Base-by-base conservation (phyloP, 2,888 invertebrate species). In the Strigamia maritima region DNA sequence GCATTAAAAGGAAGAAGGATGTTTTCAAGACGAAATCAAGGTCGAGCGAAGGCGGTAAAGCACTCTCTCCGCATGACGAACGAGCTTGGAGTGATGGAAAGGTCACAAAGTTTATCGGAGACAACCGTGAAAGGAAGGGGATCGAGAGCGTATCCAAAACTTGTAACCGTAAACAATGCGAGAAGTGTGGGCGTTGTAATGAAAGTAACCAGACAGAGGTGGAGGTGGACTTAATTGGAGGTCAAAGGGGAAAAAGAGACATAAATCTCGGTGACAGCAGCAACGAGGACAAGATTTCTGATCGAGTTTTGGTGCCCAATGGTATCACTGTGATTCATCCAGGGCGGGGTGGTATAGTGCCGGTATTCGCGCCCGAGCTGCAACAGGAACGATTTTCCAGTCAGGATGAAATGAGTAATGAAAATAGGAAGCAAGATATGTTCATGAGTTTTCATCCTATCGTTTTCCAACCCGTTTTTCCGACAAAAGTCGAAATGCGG, bases 41-140 rank as follows among this genome's bases (percentile, higher is more conserved):
- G 54, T 54, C 54, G 19, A 54, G 54, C 19, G 54, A 19, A 54
- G 54, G 54, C 54, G 54, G 54, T 19, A 54, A 54, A 54, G 54
- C 54, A 54, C 54, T 54, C 54, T 54, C 54, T 54, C 54, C 54
- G 54, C 54, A 54, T 54, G 54, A 54, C 22, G 54, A 54, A 19
- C 54, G 22, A 8, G 54, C 54, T 19, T 16, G 44, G 44, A 19
- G 54, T 54, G 54, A 54, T 54, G 54, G 54, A 16, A 19, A 54
- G 54, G 54, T 54, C 54, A 54, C 19, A 19, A 8, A 54, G 54
- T 54, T 54, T 19, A 54, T 19, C 19, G 54, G 19, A 19, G 54
- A 54, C 19, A 54, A 54, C 54, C 54, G 19, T 54, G 54, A 54
- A 54, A 54, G 54, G 54, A 54, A 19, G 8, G 54, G 54, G 19